These are phyloP conservation scores for Capreolus pygargus DNA, from an alignment of 2,113 vertebrate species.

Conservation along the genomic window DNA sequence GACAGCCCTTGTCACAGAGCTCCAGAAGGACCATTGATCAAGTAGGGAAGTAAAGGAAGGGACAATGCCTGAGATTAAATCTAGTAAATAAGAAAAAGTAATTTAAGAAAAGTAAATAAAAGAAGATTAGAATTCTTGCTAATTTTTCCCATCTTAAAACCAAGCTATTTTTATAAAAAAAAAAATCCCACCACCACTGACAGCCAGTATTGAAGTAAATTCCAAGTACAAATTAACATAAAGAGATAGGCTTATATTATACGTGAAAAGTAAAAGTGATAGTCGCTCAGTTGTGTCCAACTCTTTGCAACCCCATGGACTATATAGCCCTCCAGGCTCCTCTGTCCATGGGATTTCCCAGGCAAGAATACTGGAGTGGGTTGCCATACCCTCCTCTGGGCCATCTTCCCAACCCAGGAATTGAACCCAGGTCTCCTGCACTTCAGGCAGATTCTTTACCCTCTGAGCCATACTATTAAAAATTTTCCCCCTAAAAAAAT, in stretches of 20 bases:
- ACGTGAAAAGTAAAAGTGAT: not conserved
- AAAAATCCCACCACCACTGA: not conserved
- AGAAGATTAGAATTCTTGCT: not conserved
- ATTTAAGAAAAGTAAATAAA: not conserved
- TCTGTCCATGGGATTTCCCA: not conserved
- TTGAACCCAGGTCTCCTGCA: not conserved
- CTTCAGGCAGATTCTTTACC: not conserved
- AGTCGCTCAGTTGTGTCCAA: not conserved
- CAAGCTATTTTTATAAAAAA: not conserved
- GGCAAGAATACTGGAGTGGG: not conserved
- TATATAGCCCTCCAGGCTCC: not conserved
- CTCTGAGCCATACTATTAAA: not conserved
- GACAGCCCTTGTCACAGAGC: not conserved
- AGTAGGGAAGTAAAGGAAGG: not conserved
- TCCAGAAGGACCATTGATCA: not conserved
- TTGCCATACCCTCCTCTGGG: not conserved
- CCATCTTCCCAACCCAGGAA: not conserved
- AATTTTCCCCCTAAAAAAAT: not conserved
- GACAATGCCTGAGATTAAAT: not conserved
- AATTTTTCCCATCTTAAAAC: not conserved
- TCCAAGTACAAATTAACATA: not conserved
- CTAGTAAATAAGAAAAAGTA: not conserved
- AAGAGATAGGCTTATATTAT: not conserved
- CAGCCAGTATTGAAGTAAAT: not conserved
- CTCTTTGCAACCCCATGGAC: not conserved